A percentile compares a stretch with the other conserved stretches of the same genome.
Evolutionary conservation across 2,888 invertebrate genomes (phyloP).

Genomic region (Amblyjoppa proteus): DNA sequence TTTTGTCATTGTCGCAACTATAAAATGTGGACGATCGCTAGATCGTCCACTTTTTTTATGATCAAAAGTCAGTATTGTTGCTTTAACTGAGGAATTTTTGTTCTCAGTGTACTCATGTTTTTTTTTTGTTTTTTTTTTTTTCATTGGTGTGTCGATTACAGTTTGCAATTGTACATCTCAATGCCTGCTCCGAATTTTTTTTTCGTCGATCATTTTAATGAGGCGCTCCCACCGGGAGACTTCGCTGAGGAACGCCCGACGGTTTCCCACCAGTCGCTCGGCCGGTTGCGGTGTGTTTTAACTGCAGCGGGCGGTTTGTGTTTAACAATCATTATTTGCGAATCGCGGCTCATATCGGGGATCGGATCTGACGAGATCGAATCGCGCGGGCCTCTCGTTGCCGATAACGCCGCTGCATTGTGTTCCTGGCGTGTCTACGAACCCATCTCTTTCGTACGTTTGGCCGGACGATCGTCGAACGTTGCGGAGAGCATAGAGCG

Average conservation of each 20-base stretch:
- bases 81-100: not conserved
- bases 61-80: not conserved
- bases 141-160: not conserved
- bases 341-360: slow-evolving; percentile 73
- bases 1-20: too few relatives aligned
- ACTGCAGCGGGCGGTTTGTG: slow-evolving; percentile 76
- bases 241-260: slow-evolving; percentile 67
- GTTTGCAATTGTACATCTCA: slow-evolving; percentile 23
- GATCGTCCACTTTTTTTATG: too few relatives aligned
- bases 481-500: slow-evolving; percentile 24
- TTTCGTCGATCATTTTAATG: slow-evolving; percentile 75
- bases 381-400: slow-evolving; percentile 40
- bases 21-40: too few relatives aligned
- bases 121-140: not conserved
- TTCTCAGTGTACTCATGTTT: not conserved
- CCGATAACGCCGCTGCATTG: slow-evolving; percentile 31
- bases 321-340: slow-evolving; percentile 83
- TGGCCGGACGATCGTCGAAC: slow-evolving; percentile 24
- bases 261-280: not conserved
- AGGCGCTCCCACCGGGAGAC: slow-evolving; percentile 73
- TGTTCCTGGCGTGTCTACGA: slow-evolving; percentile 9
- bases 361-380: slow-evolving; percentile 76
- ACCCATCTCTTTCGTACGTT: slow-evolving; percentile 17
- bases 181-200: slow-evolving; percentile 69
- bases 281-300: slow-evolving; percentile 27